Conservation (phyloP, 2,113 vertebrate genomes). For the Larimichthys polyactis region DNA sequence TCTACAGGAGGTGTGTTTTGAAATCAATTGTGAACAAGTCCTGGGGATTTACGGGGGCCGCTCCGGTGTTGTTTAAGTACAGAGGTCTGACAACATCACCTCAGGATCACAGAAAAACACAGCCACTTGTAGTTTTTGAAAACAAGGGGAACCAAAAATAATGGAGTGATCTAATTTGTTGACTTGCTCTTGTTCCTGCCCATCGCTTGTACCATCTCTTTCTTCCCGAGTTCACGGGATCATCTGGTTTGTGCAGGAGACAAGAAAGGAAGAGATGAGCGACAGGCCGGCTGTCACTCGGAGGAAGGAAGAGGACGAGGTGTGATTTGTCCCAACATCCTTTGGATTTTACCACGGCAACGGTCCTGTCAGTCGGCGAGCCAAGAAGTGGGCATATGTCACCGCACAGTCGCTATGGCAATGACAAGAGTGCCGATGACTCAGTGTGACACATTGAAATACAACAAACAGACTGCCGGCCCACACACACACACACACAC, state of each 20-base stretch:
- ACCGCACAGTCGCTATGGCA: slow-evolving; percentile 54
- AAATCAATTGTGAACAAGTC: slow-evolving; percentile 25
- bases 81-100: slow-evolving; percentile 18
- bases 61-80: background rate
- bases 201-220: background rate
- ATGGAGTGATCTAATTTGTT: background rate
- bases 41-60: background rate
- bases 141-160: background rate
- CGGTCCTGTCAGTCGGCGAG: slow-evolving; percentile 65
- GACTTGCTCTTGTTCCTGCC: background rate
- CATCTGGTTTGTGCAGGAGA: background rate
- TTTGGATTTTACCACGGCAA: slow-evolving; percentile 64
- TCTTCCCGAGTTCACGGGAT: background rate
- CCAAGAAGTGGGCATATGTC: slow-evolving; percentile 72
- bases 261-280: slow-evolving; percentile 30
- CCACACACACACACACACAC: slow-evolving; percentile 29
- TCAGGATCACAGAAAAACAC: slow-evolving; percentile 2
- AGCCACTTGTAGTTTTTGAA: background rate
- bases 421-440: slow-evolving; percentile 68
- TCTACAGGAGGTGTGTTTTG: slow-evolving; percentile 11
- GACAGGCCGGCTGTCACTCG: slow-evolving; percentile 53
- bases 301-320: slow-evolving; percentile 66
- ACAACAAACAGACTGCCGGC: slow-evolving; percentile 65
- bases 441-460: slow-evolving; percentile 72
- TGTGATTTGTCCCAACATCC: slow-evolving; percentile 72